Evolutionary conservation across 2,888 invertebrate genomes (phyloP).

Genomic region (Tubiluchus corallicola): DNA sequence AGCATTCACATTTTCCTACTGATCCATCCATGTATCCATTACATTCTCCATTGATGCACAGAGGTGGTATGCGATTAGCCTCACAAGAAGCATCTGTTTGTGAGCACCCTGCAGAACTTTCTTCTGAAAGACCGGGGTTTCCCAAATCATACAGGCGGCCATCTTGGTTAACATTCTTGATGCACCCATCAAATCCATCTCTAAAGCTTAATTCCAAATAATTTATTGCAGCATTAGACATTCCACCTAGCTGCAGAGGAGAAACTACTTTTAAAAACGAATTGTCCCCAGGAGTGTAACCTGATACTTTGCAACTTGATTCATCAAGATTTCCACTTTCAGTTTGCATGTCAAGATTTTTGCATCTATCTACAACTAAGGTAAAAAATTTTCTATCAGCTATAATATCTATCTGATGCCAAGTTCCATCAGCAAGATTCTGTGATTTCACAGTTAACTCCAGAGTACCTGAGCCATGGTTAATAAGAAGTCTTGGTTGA

Average conservation of each 20-base stretch:
- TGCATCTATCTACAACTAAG: no score
- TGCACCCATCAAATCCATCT: slow-evolving; percentile 89
- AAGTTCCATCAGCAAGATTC: slow-evolving; percentile 94
- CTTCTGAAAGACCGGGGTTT: no score
- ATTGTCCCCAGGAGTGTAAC: slow-evolving; percentile 77
- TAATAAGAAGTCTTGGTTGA: slow-evolving; percentile 67
- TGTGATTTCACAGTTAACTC: no score
- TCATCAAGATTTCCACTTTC: no score
- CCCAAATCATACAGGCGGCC: slow-evolving; percentile 37
- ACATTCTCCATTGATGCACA: no score
- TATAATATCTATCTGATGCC: slow-evolving; percentile 90
- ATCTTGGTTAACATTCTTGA: slow-evolving; percentile 84
- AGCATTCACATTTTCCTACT: no score
- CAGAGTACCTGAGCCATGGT: slow-evolving; percentile 77
- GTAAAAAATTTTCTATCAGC: slow-evolving; percentile 67
- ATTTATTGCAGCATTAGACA: slow-evolving; percentile 44
- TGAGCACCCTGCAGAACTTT: no score
- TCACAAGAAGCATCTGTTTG: no score
- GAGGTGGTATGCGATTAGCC: no score
- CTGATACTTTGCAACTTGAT: slow-evolving; percentile 72
- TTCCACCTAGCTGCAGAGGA: slow-evolving; percentile 81
- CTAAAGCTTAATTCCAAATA: no score
- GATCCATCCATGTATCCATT: no score
- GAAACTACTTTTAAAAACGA: slow-evolving; percentile 89
- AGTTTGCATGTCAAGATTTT: no score